Evolutionary conservation across 2,113 vertebrate species (phyloP).

Genomic region (Callithrix jacchus): DNA sequence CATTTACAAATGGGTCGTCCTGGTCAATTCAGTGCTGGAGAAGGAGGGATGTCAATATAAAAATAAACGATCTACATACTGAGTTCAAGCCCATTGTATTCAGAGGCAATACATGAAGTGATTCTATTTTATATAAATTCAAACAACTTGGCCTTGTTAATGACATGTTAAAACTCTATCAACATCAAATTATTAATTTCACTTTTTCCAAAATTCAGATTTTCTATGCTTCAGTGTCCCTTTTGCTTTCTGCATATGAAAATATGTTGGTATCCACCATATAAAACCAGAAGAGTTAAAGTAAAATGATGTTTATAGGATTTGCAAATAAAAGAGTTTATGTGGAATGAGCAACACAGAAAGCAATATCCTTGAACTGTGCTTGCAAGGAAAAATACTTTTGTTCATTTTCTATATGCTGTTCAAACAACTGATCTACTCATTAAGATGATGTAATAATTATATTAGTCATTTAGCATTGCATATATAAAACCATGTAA

Average conservation of each 20-base stretch:
- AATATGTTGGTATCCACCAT: neutral
- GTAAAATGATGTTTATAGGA: neutral
- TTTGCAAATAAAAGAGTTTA: neutral
- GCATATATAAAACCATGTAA: conserved; percentile 45
- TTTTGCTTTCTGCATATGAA: neutral
- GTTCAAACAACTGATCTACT: neutral
- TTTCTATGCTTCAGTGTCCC: neutral
- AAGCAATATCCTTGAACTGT: neutral
- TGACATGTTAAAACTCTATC: neutral
- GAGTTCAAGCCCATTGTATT: neutral
- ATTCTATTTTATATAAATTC: neutral
- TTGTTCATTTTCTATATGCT: conserved; percentile 7
- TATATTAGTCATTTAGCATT: conserved; percentile 48
- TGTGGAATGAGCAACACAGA: neutral
- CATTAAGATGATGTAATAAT: conserved; percentile 52
- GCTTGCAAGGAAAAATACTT: conserved; percentile 14
- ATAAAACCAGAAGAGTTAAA: neutral
- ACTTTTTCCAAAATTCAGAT: neutral
- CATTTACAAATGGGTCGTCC: neutral
- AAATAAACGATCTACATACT: neutral
- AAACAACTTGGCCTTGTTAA: conserved; percentile 18
- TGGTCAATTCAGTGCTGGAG: neutral
- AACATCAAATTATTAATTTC: neutral
- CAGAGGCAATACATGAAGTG: neutral
- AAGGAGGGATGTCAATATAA: neutral